Percentiles rank a stretch among this genome's conserved stretches.
phyloP scores from a whole-genome alignment of 2,888 invertebrate genomes.

The Protonemura montana region DNA sequence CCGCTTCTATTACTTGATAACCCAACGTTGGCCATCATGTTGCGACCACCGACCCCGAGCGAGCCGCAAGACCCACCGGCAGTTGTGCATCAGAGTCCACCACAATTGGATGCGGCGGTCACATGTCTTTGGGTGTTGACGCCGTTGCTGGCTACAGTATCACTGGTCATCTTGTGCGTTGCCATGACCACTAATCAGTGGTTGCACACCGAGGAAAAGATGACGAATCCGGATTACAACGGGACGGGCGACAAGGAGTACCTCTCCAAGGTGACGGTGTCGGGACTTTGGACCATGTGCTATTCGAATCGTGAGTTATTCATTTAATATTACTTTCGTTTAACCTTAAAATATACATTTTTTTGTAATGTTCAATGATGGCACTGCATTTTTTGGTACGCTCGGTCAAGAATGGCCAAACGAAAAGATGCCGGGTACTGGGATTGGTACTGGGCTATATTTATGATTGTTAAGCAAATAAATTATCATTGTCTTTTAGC shows the following conservation, averaged over 20 bases:
- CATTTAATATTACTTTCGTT: background rate
- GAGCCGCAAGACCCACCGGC: conserved; percentile 8
- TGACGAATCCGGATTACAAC: conserved; percentile 79
- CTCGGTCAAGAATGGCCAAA: too few species aligned
- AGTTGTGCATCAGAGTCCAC: conserved; percentile 48
- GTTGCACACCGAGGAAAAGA: conserved; percentile 86
- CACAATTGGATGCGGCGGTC: conserved; percentile 66
- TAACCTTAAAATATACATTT: too few species aligned
- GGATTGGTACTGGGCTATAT: too few species aligned
- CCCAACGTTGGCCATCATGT: background rate
- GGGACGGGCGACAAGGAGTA: conserved; percentile 77
- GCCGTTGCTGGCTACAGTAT: conserved; percentile 72
- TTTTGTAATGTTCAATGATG: too few species aligned
- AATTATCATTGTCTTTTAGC: too few species aligned
- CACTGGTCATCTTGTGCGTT: conserved; percentile 74
- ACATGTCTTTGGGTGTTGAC: conserved; percentile 70
- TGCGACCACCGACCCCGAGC: conserved; percentile 1
- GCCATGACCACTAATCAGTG: conserved; percentile 83
- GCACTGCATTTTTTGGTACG: too few species aligned
- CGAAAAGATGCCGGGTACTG: too few species aligned
- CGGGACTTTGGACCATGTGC: conserved; percentile 84
- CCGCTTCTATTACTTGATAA: too few species aligned
- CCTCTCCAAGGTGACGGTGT: conserved; percentile 76
- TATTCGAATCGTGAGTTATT: conserved; percentile 77
- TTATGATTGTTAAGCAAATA: too few species aligned